Evolutionary conservation across 1,140 invertebrate species (phyloP).

Genomic region (Cepaea nemoralis): DNA sequence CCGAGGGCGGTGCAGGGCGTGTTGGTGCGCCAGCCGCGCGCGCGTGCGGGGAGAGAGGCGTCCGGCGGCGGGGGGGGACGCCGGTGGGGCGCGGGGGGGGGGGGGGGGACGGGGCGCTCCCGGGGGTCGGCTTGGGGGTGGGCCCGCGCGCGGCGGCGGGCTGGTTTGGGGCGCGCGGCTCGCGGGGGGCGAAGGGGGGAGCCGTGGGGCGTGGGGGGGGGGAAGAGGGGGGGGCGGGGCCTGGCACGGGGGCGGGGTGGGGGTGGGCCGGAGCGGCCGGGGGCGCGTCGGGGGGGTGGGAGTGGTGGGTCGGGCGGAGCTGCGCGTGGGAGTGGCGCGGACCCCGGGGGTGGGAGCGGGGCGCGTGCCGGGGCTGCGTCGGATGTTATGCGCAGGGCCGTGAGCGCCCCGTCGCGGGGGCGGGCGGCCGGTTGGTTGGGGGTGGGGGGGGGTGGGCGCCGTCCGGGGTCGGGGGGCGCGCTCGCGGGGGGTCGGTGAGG

Average conservation of each 20-base stretch:
- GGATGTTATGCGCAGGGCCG: too few relatives aligned
- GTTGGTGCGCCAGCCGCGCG: not conserved
- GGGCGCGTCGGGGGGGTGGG: constrained; percentile 29
- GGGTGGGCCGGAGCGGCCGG: not conserved
- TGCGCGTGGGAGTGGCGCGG: too few relatives aligned
- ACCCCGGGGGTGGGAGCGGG: too few relatives aligned
- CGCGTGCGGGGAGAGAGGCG: not conserved
- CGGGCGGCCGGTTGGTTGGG: too few relatives aligned
- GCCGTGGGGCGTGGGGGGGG: not conserved
- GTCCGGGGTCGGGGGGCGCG: too few relatives aligned
- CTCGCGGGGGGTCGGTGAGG: too few relatives aligned
- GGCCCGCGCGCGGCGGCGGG: not conserved
- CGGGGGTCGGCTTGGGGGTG: not conserved
- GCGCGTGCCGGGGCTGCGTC: too few relatives aligned
- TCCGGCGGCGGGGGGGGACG: constrained; percentile 1
- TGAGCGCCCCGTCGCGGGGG: too few relatives aligned
- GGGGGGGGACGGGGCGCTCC: constrained; percentile 2
- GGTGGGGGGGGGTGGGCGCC: too few relatives aligned
- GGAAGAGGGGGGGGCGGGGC: not conserved
- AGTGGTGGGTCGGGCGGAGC: not conserved
- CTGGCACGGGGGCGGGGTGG: not conserved
- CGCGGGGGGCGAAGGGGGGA: not conserved
- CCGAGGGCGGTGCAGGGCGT: not conserved
- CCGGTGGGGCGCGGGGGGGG: not conserved
- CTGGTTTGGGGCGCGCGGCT: not conserved